These are phyloP conservation scores for Pantherophis vulpinus DNA, from an alignment of 2,797 vertebrate species.

Conservation along the genomic window DNA sequence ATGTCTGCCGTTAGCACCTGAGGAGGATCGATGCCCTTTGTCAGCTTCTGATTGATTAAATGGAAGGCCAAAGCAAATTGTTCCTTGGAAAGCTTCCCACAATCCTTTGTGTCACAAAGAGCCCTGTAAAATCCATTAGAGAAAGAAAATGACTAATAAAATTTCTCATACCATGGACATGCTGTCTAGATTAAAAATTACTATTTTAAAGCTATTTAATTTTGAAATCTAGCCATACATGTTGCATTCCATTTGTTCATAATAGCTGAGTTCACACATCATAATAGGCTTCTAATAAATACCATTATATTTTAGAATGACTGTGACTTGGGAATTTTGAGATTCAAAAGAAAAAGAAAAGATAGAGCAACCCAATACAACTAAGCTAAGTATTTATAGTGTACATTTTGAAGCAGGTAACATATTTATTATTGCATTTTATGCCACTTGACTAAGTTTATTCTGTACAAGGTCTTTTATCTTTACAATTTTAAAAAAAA, in stretches of 20 bases:
- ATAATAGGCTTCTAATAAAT: neutral
- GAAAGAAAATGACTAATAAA: slow-evolving; percentile 11
- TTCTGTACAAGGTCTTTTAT: neutral
- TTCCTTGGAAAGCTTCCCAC: slow-evolving; percentile 92
- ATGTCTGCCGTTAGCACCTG: slow-evolving; percentile 89
- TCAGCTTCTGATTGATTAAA: slow-evolving; percentile 93
- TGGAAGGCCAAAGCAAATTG: slow-evolving; percentile 96
- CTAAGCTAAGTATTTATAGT: neutral
- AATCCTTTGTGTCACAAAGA: slow-evolving; percentile 92
- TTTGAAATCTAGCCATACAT: neutral
- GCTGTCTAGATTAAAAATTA: neutral
- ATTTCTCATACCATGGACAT: neutral
- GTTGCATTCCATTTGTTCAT: neutral
- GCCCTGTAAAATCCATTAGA: slow-evolving; percentile 78
- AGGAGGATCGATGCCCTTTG: slow-evolving; percentile 90
- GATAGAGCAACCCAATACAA: neutral
- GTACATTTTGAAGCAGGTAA: neutral
- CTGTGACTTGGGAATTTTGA: neutral
- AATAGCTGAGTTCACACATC: neutral
- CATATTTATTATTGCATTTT: neutral
- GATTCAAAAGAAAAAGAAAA: neutral
- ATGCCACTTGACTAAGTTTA: neutral
- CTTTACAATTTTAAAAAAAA: neutral
- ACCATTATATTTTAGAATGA: neutral
- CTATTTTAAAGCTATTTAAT: neutral